Conservation (phyloP, 2,797 vertebrate species). For the Gambusia yucatana region DNA sequence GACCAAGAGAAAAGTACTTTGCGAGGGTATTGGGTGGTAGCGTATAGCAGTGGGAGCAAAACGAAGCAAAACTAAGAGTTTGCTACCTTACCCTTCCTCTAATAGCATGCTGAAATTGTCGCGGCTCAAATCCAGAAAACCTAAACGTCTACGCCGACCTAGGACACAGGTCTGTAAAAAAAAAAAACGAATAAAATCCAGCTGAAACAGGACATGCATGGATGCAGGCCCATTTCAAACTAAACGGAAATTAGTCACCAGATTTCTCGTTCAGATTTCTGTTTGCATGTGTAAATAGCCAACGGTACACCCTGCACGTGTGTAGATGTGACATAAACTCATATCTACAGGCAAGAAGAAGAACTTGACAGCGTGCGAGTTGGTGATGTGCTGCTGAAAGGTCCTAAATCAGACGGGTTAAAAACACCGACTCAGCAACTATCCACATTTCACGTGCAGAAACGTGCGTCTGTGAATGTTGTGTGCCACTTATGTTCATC, state of each 20-base stretch:
- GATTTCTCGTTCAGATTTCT: not conserved
- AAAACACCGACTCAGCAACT: not conserved
- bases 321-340: not conserved
- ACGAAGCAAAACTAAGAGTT: not conserved
- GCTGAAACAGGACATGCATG: not conserved
- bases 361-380: not conserved
- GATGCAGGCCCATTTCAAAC: not conserved
- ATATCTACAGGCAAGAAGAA: not conserved
- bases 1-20: not conserved
- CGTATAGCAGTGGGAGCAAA: not conserved
- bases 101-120: not conserved
- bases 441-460: not conserved
- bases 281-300: not conserved
- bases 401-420: not conserved
- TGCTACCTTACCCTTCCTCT: not conserved
- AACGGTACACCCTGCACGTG: not conserved
- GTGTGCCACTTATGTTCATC: not conserved
- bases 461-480: not conserved
- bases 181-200: not conserved
- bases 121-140: not conserved
- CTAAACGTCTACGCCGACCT: not conserved
- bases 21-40: not conserved
- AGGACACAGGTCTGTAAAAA: too few species aligned
- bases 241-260: not conserved
- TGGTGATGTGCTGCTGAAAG: not conserved